These are phyloP conservation scores for Tricholauxania praeusta DNA, from an alignment of 2,888 invertebrate species.

Conservation along the genomic window DNA sequence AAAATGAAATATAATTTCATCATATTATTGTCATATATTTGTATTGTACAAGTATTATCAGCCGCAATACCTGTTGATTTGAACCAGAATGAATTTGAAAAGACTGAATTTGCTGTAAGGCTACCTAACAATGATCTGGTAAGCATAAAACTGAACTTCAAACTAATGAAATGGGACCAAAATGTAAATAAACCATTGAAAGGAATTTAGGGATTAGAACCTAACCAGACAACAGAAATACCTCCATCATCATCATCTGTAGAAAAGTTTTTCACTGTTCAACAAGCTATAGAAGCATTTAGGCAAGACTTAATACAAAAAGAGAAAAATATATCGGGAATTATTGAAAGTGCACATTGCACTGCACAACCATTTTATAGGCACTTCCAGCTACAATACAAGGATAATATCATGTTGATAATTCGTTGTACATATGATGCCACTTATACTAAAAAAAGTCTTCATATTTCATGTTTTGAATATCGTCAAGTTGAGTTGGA, in stretches of 20 bases:
- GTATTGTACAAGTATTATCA: no score
- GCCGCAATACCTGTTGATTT: no score
- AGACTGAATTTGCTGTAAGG: slow-evolving; percentile 7
- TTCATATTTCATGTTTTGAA: slow-evolving; percentile 38
- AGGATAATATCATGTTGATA: slow-evolving; percentile 27
- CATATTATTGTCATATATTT: no score
- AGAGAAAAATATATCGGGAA: slow-evolving; percentile 35
- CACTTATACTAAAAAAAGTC: background rate
- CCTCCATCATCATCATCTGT: no score
- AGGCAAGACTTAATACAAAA: slow-evolving; percentile 7
- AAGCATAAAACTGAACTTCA: no score
- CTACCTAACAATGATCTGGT: background rate
- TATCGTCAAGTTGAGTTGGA: slow-evolving; percentile 35
- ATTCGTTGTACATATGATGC: slow-evolving; percentile 17
- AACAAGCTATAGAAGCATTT: slow-evolving; percentile 38
- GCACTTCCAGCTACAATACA: slow-evolving; percentile 37
- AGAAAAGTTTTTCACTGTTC: slow-evolving; percentile 8
- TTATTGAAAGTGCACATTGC: slow-evolving; percentile 39
- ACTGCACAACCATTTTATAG: slow-evolving; percentile 38
- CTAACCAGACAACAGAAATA: no score
- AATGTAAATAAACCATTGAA: background rate
- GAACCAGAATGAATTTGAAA: background rate
- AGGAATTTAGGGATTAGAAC: background rate
- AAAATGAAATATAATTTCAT: no score
- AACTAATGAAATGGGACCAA: no score